Evolutionary conservation across 2,888 invertebrate genomes (phyloP).

Genomic region (Nymphalis c-album): DNA sequence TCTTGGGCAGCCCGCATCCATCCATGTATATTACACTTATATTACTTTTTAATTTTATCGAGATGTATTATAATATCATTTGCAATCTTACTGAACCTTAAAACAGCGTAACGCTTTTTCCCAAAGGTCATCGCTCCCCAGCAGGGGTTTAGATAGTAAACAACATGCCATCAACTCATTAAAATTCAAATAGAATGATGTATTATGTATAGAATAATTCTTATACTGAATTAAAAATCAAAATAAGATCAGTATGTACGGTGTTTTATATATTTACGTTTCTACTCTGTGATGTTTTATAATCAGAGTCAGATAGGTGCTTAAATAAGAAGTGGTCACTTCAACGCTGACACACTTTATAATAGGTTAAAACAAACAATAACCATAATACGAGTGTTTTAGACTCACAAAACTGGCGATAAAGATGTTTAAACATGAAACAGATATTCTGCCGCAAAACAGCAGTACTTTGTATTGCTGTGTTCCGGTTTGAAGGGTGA

Average conservation of each 20-base stretch:
- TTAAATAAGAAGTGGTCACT: neutral
- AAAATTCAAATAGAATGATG: slow-evolving; percentile 20
- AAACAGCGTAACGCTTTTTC: slow-evolving; percentile 16
- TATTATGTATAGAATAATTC: slow-evolving; percentile 6
- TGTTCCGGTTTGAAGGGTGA: too few relatives aligned
- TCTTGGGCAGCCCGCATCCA: too few relatives aligned
- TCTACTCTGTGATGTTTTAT: neutral
- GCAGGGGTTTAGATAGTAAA: slow-evolving; percentile 44
- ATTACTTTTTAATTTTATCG: too few relatives aligned
- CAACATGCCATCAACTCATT: slow-evolving; percentile 31
- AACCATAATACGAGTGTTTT: neutral
- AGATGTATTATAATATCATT: neutral
- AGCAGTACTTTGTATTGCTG: too few relatives aligned
- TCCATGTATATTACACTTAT: too few relatives aligned
- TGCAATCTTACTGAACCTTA: slow-evolving; percentile 8
- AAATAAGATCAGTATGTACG: neutral
- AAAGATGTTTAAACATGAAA: too few relatives aligned
- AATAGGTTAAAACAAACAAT: neutral
- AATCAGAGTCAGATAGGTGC: neutral
- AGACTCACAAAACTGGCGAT: too few relatives aligned
- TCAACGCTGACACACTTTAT: neutral
- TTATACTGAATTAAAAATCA: neutral
- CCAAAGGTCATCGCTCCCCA: slow-evolving; percentile 45
- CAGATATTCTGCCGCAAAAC: too few relatives aligned
- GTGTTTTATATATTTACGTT: neutral